A percentile compares a stretch with the other conserved stretches of the same genome.
Conservation (phyloP, 1,140 invertebrate species). For the Caerostris darwini region DNA sequence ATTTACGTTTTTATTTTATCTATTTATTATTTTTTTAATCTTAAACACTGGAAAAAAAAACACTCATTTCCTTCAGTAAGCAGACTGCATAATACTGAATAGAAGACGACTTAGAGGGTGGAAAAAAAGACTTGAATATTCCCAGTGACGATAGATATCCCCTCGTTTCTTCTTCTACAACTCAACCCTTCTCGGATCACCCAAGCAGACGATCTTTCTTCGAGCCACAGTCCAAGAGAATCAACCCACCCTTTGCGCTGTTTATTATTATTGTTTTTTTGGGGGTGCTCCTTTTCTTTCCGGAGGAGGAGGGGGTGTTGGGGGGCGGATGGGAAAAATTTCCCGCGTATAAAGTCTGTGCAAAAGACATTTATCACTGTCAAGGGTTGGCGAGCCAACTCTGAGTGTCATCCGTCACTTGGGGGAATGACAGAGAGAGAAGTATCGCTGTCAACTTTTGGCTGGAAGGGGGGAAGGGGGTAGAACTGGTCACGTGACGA, state of each 20-base stretch:
- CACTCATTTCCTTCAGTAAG: neutral
- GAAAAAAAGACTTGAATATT: neutral
- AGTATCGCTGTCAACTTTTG: conserved; percentile 25
- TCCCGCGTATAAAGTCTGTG: conserved; percentile 18
- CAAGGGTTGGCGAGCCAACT: conserved; percentile 6
- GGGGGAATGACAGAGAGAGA: neutral
- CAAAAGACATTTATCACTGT: conserved; percentile 33
- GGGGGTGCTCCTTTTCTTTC: neutral
- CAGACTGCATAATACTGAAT: neutral
- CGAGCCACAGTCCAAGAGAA: neutral
- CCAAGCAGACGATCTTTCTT: conserved; percentile 14
- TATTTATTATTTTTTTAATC: neutral
- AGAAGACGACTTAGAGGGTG: neutral
- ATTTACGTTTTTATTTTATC: no score
- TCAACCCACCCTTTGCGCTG: neutral
- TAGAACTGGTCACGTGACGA: conserved; percentile 30
- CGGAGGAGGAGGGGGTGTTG: no score
- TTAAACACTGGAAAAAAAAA: neutral
- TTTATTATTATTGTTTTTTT: neutral
- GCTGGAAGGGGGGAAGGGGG: neutral
- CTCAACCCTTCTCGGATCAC: neutral
- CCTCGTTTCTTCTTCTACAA: neutral
- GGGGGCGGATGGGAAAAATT: neutral
- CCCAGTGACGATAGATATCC: conserved; percentile 9
- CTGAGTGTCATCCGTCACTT: conserved; percentile 42